Evolutionary conservation across 2,113 vertebrate species (phyloP).

Genomic region (Anguilla rostrata): DNA sequence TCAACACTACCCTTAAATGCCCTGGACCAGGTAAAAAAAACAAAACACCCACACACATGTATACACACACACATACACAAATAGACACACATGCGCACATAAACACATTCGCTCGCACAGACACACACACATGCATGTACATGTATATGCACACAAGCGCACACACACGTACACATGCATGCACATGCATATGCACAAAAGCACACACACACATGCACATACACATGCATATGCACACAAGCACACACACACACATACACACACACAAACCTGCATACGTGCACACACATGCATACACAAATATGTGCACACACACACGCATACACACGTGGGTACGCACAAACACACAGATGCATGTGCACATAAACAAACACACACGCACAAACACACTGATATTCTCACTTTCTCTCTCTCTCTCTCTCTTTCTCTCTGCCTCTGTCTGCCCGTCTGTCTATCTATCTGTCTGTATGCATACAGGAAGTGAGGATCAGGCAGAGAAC

Average conservation of each 20-base stretch:
- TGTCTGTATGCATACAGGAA: conserved; percentile 51
- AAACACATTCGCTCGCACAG: conserved; percentile 13
- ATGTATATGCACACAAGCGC: neutral
- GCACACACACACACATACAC: neutral
- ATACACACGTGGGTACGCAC: conserved; percentile 10
- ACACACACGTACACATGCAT: conserved; percentile 3
- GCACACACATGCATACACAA: neutral
- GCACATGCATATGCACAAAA: neutral
- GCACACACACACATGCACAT: neutral
- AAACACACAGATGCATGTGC: neutral
- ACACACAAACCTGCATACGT: conserved; percentile 10
- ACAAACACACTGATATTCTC: neutral
- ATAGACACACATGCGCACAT: neutral
- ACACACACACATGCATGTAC: neutral
- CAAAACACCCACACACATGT: neutral
- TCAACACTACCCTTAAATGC: conserved; percentile 56
- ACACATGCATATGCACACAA: neutral
- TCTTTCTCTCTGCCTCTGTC: neutral
- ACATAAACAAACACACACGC: neutral
- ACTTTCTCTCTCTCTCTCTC: neutral
- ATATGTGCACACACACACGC: neutral
- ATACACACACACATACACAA: neutral
- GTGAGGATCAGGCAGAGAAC: conserved; percentile 68
- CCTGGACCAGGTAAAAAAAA: conserved; percentile 51
- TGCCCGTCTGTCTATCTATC: neutral